phyloP scores from a whole-genome alignment of 2,113 vertebrate genomes.

The Dipodomys stephensi region DNA sequence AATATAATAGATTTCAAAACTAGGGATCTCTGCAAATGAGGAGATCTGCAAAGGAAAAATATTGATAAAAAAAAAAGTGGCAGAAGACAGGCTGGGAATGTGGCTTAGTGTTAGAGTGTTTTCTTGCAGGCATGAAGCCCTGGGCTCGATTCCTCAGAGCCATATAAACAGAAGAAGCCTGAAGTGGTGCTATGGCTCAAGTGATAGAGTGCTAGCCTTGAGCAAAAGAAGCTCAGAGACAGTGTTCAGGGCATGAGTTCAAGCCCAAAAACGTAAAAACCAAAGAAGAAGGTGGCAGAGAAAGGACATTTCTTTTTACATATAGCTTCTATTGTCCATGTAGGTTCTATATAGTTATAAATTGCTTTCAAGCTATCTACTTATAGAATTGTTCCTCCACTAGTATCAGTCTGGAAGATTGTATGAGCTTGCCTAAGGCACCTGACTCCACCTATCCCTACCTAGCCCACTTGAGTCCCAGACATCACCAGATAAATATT shows the following conservation, averaged over 20 bases:
- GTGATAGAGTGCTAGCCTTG: too few species aligned
- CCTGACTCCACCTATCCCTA: background rate
- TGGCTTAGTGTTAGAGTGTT: too few species aligned
- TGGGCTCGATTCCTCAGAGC: too few species aligned
- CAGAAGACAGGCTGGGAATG: background rate
- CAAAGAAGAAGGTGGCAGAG: too few species aligned
- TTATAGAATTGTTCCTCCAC: background rate
- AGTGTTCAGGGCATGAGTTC: too few species aligned
- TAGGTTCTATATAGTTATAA: background rate
- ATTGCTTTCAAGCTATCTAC: background rate
- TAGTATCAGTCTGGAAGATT: background rate
- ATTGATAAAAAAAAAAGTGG: background rate
- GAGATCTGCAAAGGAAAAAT: background rate
- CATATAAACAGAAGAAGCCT: too few species aligned
- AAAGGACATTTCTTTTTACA: background rate
- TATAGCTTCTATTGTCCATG: background rate
- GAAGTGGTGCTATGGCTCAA: too few species aligned
- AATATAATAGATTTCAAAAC: background rate
- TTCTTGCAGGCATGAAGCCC: too few species aligned
- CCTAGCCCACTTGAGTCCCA: background rate
- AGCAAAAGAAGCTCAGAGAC: too few species aligned
- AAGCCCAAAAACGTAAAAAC: too few species aligned
- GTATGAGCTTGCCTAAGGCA: background rate
- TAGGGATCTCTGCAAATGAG: background rate
- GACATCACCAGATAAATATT: background rate